phyloP scores from a whole-genome alignment of 2,113 vertebrate genomes.

The Petromus typicus region DNA sequence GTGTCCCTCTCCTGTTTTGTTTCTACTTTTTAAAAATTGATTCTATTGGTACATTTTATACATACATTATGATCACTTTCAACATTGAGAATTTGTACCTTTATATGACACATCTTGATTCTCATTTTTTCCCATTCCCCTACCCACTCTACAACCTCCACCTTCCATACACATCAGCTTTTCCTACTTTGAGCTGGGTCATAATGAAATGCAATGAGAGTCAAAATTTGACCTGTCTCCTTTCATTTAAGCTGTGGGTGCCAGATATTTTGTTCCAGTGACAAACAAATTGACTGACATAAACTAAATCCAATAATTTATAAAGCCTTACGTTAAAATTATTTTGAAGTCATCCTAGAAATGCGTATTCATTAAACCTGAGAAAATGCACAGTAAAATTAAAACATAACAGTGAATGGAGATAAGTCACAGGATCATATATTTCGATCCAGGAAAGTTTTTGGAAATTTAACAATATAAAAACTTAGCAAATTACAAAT shows the following conservation, averaged over 20 bases:
- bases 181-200: not conserved
- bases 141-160: too few relatives aligned
- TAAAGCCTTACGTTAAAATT: not conserved
- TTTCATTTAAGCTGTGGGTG: not conserved
- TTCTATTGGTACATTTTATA: too few relatives aligned
- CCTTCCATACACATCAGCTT: not conserved
- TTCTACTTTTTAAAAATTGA: too few relatives aligned
- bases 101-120: too few relatives aligned
- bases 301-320: not conserved
- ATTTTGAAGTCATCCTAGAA: not conserved
- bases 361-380: not conserved
- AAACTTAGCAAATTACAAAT: not conserved
- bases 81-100: too few relatives aligned
- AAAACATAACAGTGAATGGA: not conserved
- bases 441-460: not conserved
- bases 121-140: too few relatives aligned
- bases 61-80: too few relatives aligned
- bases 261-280: not conserved
- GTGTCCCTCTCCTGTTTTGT: not conserved
- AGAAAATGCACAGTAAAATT: not conserved
- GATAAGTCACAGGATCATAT: not conserved
- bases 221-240: too few relatives aligned
- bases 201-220: not conserved
- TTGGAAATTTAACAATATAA: not conserved
- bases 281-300: not conserved